Conservation (phyloP, 2,797 vertebrate species). For the Propithecus deckenii region DNA sequence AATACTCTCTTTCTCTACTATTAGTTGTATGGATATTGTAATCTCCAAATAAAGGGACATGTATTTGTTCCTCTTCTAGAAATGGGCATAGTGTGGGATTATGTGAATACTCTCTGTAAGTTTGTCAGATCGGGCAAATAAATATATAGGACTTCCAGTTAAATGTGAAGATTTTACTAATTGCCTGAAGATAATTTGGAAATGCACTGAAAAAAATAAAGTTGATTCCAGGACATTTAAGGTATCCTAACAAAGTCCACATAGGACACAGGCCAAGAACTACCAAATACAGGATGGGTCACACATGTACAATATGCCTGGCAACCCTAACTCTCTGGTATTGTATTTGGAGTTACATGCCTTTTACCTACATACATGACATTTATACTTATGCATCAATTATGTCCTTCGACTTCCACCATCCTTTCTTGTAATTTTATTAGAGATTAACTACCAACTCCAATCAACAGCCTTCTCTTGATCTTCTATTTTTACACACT, state of each 20-base stretch:
- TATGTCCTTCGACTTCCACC: background rate
- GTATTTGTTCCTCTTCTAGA: background rate
- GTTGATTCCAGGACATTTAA: background rate
- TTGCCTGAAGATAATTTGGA: background rate
- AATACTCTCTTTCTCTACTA: background rate
- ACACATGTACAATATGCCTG: no score
- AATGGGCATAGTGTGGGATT: background rate
- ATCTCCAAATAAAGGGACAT: background rate
- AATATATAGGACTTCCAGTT: background rate
- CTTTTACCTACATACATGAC: background rate
- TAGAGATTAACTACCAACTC: background rate
- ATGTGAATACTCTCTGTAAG: background rate
- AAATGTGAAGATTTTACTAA: background rate
- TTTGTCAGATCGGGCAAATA: background rate
- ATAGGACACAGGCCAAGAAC: background rate
- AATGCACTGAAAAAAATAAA: background rate
- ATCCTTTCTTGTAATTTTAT: background rate
- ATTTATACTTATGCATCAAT: background rate
- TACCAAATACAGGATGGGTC: background rate
- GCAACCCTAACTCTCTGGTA: background rate
- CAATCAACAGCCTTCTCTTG: background rate
- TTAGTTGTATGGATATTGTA: rapidly evolving
- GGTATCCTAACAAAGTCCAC: background rate
- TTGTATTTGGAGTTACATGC: background rate
- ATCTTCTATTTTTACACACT: background rate